Evolutionary conservation across 2,888 invertebrate species (phyloP).

Genomic region (Tiphia femorata): DNA sequence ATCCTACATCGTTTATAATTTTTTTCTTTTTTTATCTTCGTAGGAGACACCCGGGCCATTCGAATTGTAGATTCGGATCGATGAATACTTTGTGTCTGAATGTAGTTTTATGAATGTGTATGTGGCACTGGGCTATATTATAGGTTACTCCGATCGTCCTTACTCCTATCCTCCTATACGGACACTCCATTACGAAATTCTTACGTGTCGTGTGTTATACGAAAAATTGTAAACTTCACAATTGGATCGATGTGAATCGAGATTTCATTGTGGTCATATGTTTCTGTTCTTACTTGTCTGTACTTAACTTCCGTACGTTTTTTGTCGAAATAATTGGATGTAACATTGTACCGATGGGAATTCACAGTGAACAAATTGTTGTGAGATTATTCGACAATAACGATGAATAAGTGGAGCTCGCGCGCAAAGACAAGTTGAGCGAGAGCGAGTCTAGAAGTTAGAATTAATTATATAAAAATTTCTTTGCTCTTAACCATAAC

Average conservation of each 20-base stretch:
- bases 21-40: too few species aligned
- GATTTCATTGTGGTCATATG: background rate
- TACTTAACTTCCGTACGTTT: conserved; percentile 3
- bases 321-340: background rate
- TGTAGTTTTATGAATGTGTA: conserved; percentile 19
- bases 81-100: conserved; percentile 16
- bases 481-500: conserved; percentile 16
- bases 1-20: too few species aligned
- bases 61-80: too few species aligned
- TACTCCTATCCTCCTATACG: conserved; percentile 8
- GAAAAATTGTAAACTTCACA: background rate
- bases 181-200: background rate
- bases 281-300: background rate
- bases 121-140: conserved; percentile 14
- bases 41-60: too few species aligned
- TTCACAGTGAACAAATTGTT: too few species aligned
- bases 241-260: background rate
- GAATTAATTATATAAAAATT: too few species aligned
- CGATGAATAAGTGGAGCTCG: background rate
- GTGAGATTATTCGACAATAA: too few species aligned
- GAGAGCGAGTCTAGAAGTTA: too few species aligned
- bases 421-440: too few species aligned
- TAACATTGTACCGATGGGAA: too few species aligned
- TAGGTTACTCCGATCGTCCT: conserved; percentile 16
- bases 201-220: background rate